A percentile compares a stretch with the other conserved stretches of the same genome.
phyloP scores from a whole-genome alignment of 2,113 vertebrate species.

The Sylvia atricapilla region DNA sequence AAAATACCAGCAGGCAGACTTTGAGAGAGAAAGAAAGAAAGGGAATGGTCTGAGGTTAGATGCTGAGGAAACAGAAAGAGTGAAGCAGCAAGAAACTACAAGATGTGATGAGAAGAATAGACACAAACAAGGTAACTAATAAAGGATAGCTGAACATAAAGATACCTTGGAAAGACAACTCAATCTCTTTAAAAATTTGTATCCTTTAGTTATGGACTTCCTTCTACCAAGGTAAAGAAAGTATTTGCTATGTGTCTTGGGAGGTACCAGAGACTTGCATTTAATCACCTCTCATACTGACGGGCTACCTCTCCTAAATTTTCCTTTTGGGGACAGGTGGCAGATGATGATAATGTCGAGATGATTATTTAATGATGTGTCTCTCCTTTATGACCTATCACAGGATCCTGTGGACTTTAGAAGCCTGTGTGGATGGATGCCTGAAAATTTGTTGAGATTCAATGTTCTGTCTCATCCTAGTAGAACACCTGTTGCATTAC shows the following conservation, averaged over 20 bases:
- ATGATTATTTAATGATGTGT: not conserved
- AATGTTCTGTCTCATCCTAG: not conserved
- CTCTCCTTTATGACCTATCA: not conserved
- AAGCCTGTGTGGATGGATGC: not conserved
- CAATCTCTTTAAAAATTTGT: not conserved
- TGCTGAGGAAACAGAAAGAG: conserved; percentile 42
- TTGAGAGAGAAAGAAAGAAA: conserved; percentile 28
- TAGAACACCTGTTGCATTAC: not conserved
- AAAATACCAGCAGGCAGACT: conserved; percentile 60
- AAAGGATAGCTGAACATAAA: not conserved
- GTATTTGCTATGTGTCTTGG: not conserved
- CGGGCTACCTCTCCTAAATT: not conserved
- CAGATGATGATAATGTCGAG: not conserved
- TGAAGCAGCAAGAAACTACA: conserved; percentile 11
- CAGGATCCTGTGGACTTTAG: not conserved
- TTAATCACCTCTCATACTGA: not conserved
- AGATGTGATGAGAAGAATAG: conserved; percentile 45
- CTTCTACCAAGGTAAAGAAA: not conserved
- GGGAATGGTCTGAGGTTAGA: conserved; percentile 35
- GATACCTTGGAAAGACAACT: not conserved
- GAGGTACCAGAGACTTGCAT: not conserved
- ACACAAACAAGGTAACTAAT: conserved; percentile 26
- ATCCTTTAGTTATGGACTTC: not conserved
- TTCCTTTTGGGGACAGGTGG: not conserved
- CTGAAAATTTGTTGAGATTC: not conserved